Evolutionary conservation across 2,113 vertebrate species (phyloP).

Genomic region (Brachirus orientalis): DNA sequence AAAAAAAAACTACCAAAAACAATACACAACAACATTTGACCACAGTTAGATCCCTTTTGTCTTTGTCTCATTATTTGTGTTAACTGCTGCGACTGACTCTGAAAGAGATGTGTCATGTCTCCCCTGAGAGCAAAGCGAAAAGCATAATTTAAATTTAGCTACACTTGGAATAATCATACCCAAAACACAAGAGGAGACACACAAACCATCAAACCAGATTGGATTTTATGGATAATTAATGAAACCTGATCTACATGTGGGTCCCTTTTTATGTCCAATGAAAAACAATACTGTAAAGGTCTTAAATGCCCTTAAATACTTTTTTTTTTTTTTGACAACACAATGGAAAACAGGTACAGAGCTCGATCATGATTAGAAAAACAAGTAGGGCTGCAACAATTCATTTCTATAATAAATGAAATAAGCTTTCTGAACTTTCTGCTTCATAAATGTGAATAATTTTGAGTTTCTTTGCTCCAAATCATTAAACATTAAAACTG

Average conservation of each 20-base stretch:
- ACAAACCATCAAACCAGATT: not conserved
- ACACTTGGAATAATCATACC: not conserved
- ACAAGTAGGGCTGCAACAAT: not conserved
- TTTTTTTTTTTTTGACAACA: too few species aligned
- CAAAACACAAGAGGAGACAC: conserved; percentile 1
- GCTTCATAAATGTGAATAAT: too few species aligned
- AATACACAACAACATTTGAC: too few species aligned
- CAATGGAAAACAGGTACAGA: conserved; percentile 30
- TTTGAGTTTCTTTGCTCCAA: too few species aligned
- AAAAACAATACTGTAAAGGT: not conserved
- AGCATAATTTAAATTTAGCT: too few species aligned
- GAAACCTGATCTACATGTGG: not conserved
- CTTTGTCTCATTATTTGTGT: conserved; percentile 3
- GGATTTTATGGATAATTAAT: not conserved
- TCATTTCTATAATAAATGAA: too few species aligned
- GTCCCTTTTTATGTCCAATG: conserved; percentile 63
- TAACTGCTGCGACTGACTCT: not conserved
- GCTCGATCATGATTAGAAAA: conserved; percentile 5
- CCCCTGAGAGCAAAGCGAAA: not conserved
- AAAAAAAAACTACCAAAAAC: too few species aligned
- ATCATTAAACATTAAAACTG: too few species aligned
- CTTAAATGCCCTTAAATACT: conserved; percentile 36
- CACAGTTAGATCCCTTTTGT: too few species aligned
- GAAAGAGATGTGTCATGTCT: not conserved
- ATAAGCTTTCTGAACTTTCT: too few species aligned